These are phyloP conservation scores for Erithacus rubecula DNA, from an alignment of 2,797 vertebrate genomes.

Conservation along the genomic window DNA sequence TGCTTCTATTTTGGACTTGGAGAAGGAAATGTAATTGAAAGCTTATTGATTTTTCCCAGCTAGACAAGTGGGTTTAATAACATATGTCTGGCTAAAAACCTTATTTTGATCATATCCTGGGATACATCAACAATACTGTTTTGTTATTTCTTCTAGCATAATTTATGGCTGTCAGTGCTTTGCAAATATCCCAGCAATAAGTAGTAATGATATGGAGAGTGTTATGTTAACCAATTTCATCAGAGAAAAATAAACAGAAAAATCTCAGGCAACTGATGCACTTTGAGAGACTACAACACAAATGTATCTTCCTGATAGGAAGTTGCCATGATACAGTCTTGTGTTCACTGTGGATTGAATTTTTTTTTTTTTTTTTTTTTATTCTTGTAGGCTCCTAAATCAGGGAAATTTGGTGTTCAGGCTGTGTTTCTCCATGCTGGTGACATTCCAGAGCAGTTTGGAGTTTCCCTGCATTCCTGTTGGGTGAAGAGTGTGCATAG, in stretches of 20 bases:
- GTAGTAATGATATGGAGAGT: not conserved
- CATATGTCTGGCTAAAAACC: not conserved
- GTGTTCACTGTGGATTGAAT: not conserved
- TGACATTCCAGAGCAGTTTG: not conserved
- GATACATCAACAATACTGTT: not conserved
- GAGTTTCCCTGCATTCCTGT: not conserved
- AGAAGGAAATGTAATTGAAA: not conserved
- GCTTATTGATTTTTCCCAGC: conserved; percentile 15
- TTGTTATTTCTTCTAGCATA: not conserved
- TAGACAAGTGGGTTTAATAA: not conserved
- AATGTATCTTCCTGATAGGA: not conserved
- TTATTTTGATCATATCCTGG: not conserved
- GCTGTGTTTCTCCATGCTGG: not conserved
- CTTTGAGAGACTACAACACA: not conserved
- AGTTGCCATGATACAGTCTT: not conserved
- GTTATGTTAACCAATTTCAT: not conserved
- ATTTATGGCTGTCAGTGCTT: not conserved
- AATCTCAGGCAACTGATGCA: not conserved
- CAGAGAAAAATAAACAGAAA: not conserved
- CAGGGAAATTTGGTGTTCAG: not conserved
- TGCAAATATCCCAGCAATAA: not conserved
- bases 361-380: not conserved
- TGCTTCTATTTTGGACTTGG: not conserved
- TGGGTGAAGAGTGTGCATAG: not conserved
- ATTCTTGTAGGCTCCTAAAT: not conserved